phyloP scores from a whole-genome alignment of 2,888 invertebrate genomes.

The Panzeria rudis region DNA sequence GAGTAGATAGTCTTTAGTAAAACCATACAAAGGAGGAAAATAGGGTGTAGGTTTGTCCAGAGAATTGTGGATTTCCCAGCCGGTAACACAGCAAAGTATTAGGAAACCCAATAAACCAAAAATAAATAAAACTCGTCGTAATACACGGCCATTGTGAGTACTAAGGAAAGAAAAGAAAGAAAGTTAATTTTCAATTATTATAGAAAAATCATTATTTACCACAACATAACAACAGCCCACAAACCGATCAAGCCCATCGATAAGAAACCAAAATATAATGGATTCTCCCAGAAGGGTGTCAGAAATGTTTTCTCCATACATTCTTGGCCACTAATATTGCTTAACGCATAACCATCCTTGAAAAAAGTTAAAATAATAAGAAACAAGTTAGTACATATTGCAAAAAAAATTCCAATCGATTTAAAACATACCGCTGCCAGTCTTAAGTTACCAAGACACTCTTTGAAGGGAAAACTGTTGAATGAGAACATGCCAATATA shows the following conservation, averaged over 20 bases:
- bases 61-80: conserved; percentile 82
- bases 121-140: conserved; percentile 81
- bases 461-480: conserved; percentile 82
- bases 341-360: conserved; percentile 80
- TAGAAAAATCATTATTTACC: conserved; percentile 75
- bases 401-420: neutral
- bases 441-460: conserved; percentile 81
- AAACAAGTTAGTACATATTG: neutral
- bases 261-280: conserved; percentile 82
- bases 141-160: conserved; percentile 82
- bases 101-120: conserved; percentile 80
- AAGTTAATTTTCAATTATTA: neutral
- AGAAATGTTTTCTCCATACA: conserved; percentile 83
- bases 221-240: conserved; percentile 83
- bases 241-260: conserved; percentile 81
- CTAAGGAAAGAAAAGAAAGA: conserved; percentile 73
- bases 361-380: conserved; percentile 27
- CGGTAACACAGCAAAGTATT: conserved; percentile 80
- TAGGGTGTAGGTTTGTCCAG: conserved; percentile 79
- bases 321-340: conserved; percentile 81
- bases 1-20: conserved; percentile 76
- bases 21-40: conserved; percentile 82
- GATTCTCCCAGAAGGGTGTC: conserved; percentile 83
- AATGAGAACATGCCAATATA: conserved; percentile 83
- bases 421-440: conserved; percentile 77